These are phyloP conservation scores for Pentamera pediparva DNA, from an alignment of 53 echinoderm and acorn worm genomes.

Conservation along the genomic window DNA sequence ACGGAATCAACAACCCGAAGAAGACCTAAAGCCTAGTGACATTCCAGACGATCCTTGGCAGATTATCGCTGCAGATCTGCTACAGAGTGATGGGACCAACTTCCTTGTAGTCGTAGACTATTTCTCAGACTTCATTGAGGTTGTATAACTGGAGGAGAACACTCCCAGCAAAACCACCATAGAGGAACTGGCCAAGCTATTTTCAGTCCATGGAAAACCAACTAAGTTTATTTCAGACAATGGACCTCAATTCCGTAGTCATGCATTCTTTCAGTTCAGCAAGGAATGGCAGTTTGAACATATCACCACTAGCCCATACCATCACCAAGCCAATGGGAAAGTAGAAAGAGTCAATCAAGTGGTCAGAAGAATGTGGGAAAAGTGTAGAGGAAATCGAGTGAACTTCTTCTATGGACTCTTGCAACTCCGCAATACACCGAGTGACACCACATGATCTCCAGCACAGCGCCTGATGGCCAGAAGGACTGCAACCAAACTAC, in stretches of 20 bases:
- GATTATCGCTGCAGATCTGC: background rate
- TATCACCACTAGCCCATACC: slow-evolving; percentile 5
- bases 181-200: slow-evolving; percentile 5
- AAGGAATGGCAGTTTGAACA: slow-evolving; percentile 9
- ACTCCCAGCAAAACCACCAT: slow-evolving; percentile 4
- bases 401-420: slow-evolving; percentile 11
- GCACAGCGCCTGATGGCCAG: slow-evolving; percentile 18
- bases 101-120: slow-evolving; percentile 12
- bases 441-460: background rate
- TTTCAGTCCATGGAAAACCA: slow-evolving; percentile 24
- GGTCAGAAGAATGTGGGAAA: slow-evolving; percentile 15
- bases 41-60: background rate
- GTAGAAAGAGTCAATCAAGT: slow-evolving; percentile 20
- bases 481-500: slow-evolving; percentile 29
- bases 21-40: background rate
- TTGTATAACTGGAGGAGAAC: slow-evolving; percentile 9
- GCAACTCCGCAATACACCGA: slow-evolving; percentile 1
- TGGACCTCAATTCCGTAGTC: slow-evolving; percentile 21
- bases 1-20: background rate
- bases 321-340: slow-evolving; percentile 29
- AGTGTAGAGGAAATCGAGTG: slow-evolving; percentile 18
- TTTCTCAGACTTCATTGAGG: slow-evolving; percentile 15
- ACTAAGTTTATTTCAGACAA: slow-evolving; percentile 15
- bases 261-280: slow-evolving; percentile 15
- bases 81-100: background rate